Evolutionary conservation across 2,113 vertebrate genomes (phyloP).

Genomic region (Phasianus colchicus): DNA sequence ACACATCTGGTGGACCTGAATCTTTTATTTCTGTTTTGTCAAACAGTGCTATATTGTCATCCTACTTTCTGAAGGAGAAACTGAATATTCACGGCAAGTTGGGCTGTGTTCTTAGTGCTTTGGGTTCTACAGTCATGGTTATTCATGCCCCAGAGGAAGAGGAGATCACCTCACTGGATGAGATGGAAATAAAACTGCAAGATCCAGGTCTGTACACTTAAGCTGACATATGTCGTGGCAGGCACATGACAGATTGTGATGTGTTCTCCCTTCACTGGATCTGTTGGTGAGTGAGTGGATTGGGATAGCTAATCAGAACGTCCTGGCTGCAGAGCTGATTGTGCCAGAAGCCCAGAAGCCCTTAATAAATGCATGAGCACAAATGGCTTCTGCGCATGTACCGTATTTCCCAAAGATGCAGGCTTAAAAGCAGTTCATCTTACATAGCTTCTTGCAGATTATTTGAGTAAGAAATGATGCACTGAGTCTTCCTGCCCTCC

Average conservation of each 20-base stretch:
- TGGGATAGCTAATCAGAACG: neutral
- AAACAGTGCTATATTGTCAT: conserved; percentile 82
- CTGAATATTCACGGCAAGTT: conserved; percentile 86
- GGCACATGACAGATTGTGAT: too few species aligned
- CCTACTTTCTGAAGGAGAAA: conserved; percentile 83
- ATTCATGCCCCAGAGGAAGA: conserved; percentile 84
- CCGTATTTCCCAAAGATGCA: neutral
- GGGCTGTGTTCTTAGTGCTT: conserved; percentile 80
- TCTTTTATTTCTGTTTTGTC: neutral
- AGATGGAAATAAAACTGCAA: conserved; percentile 84
- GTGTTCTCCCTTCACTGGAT: neutral
- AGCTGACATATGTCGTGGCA: neutral
- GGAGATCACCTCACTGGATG: conserved; percentile 80
- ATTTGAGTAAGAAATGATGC: neutral
- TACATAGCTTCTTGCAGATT: neutral
- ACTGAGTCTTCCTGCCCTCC: neutral
- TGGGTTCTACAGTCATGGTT: conserved; percentile 85
- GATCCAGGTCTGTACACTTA: conserved; percentile 80
- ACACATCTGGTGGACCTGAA: neutral
- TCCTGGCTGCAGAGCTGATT: neutral
- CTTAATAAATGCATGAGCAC: neutral
- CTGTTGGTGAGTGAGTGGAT: neutral
- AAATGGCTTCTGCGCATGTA: neutral
- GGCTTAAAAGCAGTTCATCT: neutral
- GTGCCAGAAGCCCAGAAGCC: neutral